These are phyloP conservation scores for Eupithecia abbreviata DNA, from an alignment of 2,888 invertebrate genomes.

Conservation along the genomic window DNA sequence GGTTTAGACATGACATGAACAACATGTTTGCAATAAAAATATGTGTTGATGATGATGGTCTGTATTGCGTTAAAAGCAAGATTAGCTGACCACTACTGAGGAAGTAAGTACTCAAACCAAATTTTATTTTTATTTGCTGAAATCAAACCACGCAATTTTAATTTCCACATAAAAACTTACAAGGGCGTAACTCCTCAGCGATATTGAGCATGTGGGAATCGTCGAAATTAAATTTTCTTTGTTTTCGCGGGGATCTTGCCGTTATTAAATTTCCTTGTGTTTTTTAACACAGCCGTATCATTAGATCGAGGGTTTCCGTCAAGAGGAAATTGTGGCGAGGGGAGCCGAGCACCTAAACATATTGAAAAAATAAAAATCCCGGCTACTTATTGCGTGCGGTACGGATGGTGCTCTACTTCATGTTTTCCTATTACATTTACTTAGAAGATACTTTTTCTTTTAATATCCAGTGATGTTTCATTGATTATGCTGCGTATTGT, in stretches of 20 bases:
- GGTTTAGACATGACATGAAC: too few relatives aligned
- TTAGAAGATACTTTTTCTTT: not conserved
- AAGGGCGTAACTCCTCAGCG: slow-evolving; percentile 72
- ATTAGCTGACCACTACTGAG: not conserved
- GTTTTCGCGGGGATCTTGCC: slow-evolving; percentile 76
- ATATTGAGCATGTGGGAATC: slow-evolving; percentile 83
- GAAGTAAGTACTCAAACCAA: not conserved
- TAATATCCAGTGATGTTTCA: too few relatives aligned
- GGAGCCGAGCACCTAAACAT: slow-evolving; percentile 79
- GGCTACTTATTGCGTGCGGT: slow-evolving; percentile 69
- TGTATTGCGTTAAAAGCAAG: not conserved
- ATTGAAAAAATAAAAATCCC: slow-evolving; percentile 84
- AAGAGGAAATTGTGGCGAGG: slow-evolving; percentile 84
- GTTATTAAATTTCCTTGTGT: slow-evolving; percentile 85
- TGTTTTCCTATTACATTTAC: not conserved
- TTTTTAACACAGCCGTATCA: slow-evolving; percentile 85
- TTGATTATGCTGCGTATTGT: too few relatives aligned
- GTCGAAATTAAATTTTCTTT: slow-evolving; percentile 83
- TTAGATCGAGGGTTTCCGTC: slow-evolving; percentile 84
- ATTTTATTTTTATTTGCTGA: not conserved
- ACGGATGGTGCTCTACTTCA: slow-evolving; percentile 62
- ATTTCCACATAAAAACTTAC: slow-evolving; percentile 62
- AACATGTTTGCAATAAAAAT: too few relatives aligned
- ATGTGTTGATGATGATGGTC: not conserved
- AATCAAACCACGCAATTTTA: slow-evolving; percentile 49